phyloP scores from a whole-genome alignment of 1,140 invertebrate genomes.

The Pentalonia nigronervosa region DNA sequence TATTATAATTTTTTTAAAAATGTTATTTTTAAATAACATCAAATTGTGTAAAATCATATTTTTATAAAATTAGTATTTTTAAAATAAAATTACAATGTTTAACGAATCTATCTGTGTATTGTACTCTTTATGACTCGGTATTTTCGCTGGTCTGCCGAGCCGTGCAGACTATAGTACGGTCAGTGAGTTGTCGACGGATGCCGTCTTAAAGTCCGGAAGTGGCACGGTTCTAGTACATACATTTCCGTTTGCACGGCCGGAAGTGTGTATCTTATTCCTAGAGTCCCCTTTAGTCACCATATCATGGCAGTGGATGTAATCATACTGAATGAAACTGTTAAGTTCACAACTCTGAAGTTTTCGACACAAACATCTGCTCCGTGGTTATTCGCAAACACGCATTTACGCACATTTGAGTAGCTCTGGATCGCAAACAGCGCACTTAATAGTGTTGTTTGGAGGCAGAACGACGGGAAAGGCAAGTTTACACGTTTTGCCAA shows the following conservation, averaged over 20 bases:
- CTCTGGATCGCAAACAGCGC: background rate
- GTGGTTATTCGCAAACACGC: background rate
- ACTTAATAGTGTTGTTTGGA: background rate
- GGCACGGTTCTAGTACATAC: background rate
- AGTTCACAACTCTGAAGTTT: background rate
- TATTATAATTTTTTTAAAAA: background rate
- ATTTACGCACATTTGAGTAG: background rate
- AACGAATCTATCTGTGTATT: background rate
- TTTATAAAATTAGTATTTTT: too few relatives aligned
- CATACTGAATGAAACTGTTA: background rate
- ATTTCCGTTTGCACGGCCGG: constrained; percentile 31
- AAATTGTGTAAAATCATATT: background rate
- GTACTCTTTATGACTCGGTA: background rate
- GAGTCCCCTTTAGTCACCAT: background rate
- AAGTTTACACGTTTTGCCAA: background rate
- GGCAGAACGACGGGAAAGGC: background rate
- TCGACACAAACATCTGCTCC: background rate
- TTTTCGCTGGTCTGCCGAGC: background rate
- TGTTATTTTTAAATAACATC: background rate
- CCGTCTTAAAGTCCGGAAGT: background rate
- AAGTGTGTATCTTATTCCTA: constrained; percentile 8
- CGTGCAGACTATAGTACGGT: background rate
- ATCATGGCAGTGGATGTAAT: background rate
- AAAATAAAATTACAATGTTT: background rate
- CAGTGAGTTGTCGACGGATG: background rate